Conservation (phyloP, 2,113 vertebrate genomes). For the Trinectes maculatus region DNA sequence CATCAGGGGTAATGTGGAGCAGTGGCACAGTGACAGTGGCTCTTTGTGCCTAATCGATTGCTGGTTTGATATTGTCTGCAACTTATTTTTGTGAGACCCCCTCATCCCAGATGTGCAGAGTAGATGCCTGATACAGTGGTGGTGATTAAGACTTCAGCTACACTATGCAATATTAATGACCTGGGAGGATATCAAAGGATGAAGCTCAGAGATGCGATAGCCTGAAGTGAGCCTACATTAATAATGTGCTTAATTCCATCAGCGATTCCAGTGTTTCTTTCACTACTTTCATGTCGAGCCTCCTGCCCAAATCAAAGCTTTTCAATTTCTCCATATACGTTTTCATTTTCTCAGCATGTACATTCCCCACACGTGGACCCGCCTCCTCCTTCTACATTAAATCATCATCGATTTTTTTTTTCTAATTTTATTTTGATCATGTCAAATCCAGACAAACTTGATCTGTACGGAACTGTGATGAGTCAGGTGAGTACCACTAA, state of each 20-base stretch:
- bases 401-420: no score
- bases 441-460: no score
- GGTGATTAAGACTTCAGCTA: conserved; percentile 74
- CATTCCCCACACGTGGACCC: conserved; percentile 11
- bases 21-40: conserved; percentile 41
- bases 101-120: not conserved
- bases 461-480: not conserved
- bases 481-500: conserved; percentile 67
- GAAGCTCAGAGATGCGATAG: conserved; percentile 65
- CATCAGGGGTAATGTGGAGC: conserved; percentile 50
- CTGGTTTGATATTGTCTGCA: conserved; percentile 50
- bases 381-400: no score
- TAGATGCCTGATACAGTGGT: conserved; percentile 36
- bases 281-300: conserved; percentile 65
- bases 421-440: not conserved
- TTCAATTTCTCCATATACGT: conserved; percentile 54
- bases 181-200: conserved; percentile 74
- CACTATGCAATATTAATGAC: conserved; percentile 79
- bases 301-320: conserved; percentile 48
- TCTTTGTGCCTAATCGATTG: conserved; percentile 28
- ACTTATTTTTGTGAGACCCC: conserved; percentile 42
- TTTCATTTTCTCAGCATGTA: conserved; percentile 34
- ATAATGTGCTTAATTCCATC: conserved; percentile 75
- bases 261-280: conserved; percentile 53
- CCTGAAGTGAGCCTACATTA: conserved; percentile 70